A percentile compares a stretch with the other conserved stretches of the same genome.
These are phyloP conservation scores for Agonopterix alstromeriana DNA, from an alignment of 2,888 invertebrate genomes.

Conservation along the genomic window DNA sequence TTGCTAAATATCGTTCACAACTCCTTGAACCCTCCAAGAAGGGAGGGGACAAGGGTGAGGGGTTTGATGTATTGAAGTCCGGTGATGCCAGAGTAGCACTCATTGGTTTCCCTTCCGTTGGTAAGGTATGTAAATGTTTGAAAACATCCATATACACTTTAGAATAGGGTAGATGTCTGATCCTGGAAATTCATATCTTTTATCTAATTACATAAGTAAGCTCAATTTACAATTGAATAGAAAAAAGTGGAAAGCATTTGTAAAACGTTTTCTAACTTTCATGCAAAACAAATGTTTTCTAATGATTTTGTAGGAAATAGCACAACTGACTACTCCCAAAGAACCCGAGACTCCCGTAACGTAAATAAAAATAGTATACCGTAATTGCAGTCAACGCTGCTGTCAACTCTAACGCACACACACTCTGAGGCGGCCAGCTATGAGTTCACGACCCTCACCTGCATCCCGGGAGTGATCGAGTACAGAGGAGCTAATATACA, in stretches of 20 bases:
- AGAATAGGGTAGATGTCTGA: no score
- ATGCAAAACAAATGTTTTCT: no score
- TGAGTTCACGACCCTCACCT: slow-evolving; percentile 99
- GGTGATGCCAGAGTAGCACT: slow-evolving; percentile 98
- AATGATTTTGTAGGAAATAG: no score
- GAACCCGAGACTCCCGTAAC: no score
- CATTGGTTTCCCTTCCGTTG: slow-evolving; percentile 99
- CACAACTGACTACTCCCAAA: no score
- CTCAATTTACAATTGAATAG: no score
- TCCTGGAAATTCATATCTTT: no score
- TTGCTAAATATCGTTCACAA: slow-evolving; percentile 96
- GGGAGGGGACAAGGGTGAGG: slow-evolving; percentile 93
- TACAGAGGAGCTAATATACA: slow-evolving; percentile 99
- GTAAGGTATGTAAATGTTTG: slow-evolving; percentile 81
- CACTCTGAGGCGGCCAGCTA: slow-evolving; percentile 98
- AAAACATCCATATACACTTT: background rate
- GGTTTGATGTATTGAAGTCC: slow-evolving; percentile 99
- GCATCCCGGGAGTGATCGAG: slow-evolving; percentile 99
- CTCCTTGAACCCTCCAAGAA: slow-evolving; percentile 96
- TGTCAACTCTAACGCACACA: slow-evolving; percentile 96
- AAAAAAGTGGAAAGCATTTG: no score
- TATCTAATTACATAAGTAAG: no score
- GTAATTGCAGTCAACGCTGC: slow-evolving; percentile 87
- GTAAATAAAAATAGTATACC: no score
- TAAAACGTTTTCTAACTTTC: no score